Evolutionary conservation across 2,888 invertebrate species (phyloP), one percentile per base, ranked within the genome.

Genomic region (Polietes domitor): DNA sequence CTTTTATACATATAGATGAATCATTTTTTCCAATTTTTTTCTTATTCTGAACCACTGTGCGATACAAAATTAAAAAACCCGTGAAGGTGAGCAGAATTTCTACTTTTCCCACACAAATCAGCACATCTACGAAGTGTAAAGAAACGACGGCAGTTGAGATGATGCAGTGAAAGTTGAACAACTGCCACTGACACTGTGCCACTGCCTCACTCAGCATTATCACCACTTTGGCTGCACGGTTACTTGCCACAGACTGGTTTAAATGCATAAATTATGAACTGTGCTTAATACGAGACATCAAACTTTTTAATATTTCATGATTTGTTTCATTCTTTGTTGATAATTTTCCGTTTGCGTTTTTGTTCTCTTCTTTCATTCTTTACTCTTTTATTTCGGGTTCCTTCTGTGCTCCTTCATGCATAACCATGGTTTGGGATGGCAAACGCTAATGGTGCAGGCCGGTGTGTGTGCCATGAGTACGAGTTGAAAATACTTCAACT

Each of bases 181-280:
- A n/a, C 68, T 21, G 41, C 12, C 6, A 15, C 65, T 65, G 28
- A n/a, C 21, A 21, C 10, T 4, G 2, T 1, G n/a, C 32, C 61
- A 61, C 61, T 26, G n/a, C 28, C n/a, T 58, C 28, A 1, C 21
- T 53, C 15, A 58, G 28, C 32, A 21, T 21, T 0, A 1, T 12
- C 24, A 9, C 53, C 53, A 53, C 21, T 19, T 21, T 19, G 19
- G n/a, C 15, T 47, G 47, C 15, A 12, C 5, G 47, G 47, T 4
- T 17, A 61, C 55, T 43, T 58, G 41, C 26, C 26, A 9, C 58
- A 58, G 15, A 41, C 65, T 53, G n/a, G 10, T 28, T 68, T 65
- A 63, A 72, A 71, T 63, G 72, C 63, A 78, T 78, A 78, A 78
- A 72, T 72, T 78, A 78, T 78, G 37, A 72, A 50, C 37, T 72